Base-by-base conservation (phyloP, 1,140 invertebrate genomes). In the Procambarus clarkii region DNA sequence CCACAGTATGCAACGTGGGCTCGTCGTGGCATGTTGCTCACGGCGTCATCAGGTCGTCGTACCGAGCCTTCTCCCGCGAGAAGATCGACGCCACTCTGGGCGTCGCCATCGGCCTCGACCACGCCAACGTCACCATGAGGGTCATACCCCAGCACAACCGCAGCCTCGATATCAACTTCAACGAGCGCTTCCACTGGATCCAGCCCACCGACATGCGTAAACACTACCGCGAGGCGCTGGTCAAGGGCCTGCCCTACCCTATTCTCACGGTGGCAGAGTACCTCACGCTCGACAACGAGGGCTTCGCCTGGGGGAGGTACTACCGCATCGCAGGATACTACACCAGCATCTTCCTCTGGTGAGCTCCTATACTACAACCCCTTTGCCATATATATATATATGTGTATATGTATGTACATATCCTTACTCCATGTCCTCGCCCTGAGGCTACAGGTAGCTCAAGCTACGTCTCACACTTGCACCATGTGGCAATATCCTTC, bases 191-290 rank as follows among this genome's bases (percentile, higher is more conserved):
- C 94, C 96, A 96, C 91, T 99, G 98, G 98, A 95, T 96, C 81
- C 96, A 96, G 79, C 96, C 98, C 2, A 96, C 96, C 11, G 97
- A 97, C 91, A 97, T 98, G 95, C 96, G 97, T 74, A 96, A 96
- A 92, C 97, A 97, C 93, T 98, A 98, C 94, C 96, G 96, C 2
- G 96, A 96, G 34, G 98, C 98, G 0, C 95, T 99, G 92, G 95
- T 96, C 89, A 96, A 97, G n/a, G 92, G 99, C 11, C 95, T 99
- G 13, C 99, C 99, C 0, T 99, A 98, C 94, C 99, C 99, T 0
- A 98, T 99, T 85, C 95, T 99, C 11, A 99, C 98, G 0, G 97
- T 99, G 21, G 98, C 98, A 7, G 99, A 99, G 94, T 99, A 99
- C 94, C 98, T 99, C 93, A 98, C 97, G 77, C 95, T 98, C 60